These are phyloP conservation scores for Argyrosomus regius DNA, from an alignment of 2,797 vertebrate species.

Conservation along the genomic window DNA sequence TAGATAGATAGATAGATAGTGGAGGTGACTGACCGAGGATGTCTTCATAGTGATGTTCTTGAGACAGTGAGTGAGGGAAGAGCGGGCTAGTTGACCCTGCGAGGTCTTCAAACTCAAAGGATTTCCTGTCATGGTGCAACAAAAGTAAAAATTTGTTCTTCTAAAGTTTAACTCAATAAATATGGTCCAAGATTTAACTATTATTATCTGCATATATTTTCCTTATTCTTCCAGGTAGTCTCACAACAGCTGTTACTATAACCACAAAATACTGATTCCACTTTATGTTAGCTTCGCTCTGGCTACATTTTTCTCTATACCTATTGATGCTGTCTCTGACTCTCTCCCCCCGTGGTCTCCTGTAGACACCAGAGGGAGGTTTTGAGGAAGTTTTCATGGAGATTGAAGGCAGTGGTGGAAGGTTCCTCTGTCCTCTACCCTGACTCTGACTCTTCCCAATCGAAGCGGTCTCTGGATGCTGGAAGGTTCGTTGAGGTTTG, in stretches of 20 bases:
- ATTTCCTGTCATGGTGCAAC: conserved; percentile 84
- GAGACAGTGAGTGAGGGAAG: conserved; percentile 88
- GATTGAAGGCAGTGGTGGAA: conserved; percentile 91
- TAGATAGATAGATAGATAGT: too few species aligned
- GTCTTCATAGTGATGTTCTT: conserved; percentile 97
- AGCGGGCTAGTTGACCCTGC: conserved; percentile 83
- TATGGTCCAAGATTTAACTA: neutral
- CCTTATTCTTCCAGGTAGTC: neutral
- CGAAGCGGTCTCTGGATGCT: conserved; percentile 85
- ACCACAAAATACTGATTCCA: neutral
- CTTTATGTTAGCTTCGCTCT: neutral
- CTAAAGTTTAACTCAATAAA: neutral
- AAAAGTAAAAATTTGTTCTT: neutral
- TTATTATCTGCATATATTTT: neutral
- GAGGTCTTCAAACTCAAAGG: conserved; percentile 93
- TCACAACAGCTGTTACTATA: neutral
- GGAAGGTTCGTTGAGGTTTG: conserved; percentile 95
- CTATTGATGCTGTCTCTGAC: conserved; percentile 88
- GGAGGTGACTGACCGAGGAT: conserved; percentile 82
- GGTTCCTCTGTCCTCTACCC: conserved; percentile 86
- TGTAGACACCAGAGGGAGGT: conserved; percentile 87
- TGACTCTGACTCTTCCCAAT: conserved; percentile 55
- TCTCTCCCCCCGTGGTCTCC: conserved; percentile 87
- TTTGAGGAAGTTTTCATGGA: conserved; percentile 85
- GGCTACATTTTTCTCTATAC: conserved; percentile 68